Evolutionary conservation across 2,888 invertebrate genomes (phyloP).

Genomic region (Tetranychus truncatus): DNA sequence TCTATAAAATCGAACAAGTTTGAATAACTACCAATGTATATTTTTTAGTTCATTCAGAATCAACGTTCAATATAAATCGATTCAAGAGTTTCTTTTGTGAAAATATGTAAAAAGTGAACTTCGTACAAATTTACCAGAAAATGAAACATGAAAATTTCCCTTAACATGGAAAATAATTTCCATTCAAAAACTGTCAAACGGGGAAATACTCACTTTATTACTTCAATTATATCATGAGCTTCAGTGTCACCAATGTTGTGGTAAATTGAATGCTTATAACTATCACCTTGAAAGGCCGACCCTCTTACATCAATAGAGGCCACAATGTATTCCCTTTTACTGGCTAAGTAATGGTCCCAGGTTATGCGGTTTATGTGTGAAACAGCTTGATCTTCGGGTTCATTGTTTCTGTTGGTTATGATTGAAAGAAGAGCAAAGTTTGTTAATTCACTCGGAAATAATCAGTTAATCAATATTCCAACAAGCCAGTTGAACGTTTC

Average conservation of each 20-base stretch:
- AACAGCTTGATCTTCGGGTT: constrained; percentile 76
- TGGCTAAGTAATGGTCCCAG: constrained; percentile 72
- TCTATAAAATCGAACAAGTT: neutral
- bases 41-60: too few relatives aligned
- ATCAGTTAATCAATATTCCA: too few relatives aligned
- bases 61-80: too few relatives aligned
- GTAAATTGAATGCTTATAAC: constrained; percentile 62
- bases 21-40: neutral
- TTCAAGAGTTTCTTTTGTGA: neutral
- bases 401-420: constrained; percentile 33
- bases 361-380: constrained; percentile 69
- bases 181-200: neutral
- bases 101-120: neutral
- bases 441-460: too few relatives aligned
- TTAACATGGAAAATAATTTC: neutral
- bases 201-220: constrained; percentile 38
- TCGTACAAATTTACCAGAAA: neutral
- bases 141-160: neutral
- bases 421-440: too few relatives aligned
- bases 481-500: too few relatives aligned
- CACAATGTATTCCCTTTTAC: constrained; percentile 66
- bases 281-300: constrained; percentile 65
- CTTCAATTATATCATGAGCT: constrained; percentile 57
- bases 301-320: constrained; percentile 85
- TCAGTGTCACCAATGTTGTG: constrained; percentile 70